Evolutionary conservation across 2,888 invertebrate genomes (phyloP).

Genomic region (Orthosia gothica): DNA sequence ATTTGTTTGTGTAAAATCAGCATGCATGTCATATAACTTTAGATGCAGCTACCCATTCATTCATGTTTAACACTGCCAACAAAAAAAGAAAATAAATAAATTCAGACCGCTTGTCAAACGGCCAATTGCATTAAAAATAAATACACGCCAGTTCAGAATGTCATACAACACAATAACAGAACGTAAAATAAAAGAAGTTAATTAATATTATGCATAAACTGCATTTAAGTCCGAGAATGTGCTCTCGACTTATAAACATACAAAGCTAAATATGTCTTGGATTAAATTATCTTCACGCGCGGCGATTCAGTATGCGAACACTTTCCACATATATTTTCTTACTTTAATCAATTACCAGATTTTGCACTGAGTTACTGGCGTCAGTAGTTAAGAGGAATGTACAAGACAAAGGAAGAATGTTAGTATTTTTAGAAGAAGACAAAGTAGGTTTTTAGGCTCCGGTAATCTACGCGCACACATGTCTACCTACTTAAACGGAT

Average conservation of each 20-base stretch:
- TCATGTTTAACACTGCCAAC: no score
- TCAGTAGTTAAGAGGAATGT: constrained; percentile 2
- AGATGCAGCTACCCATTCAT: no score
- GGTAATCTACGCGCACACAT: neutral
- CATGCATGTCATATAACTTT: no score
- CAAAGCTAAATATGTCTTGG: constrained; percentile 41
- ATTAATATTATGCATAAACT: constrained; percentile 9
- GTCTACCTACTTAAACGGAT: neutral
- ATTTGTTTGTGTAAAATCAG: no score
- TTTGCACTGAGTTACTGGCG: neutral
- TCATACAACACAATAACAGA: neutral
- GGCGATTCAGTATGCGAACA: constrained; percentile 23
- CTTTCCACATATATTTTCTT: constrained; percentile 25
- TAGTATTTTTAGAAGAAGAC: neutral
- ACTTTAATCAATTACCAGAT: constrained; percentile 32
- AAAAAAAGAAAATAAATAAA: no score
- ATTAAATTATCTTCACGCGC: constrained; percentile 34
- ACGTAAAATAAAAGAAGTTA: neutral
- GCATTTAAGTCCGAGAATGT: constrained; percentile 16
- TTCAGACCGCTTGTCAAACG: no score
- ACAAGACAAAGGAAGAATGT: neutral
- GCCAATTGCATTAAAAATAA: neutral
- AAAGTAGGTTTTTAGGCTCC: neutral
- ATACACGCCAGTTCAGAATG: no score
- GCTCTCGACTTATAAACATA: constrained; percentile 12